phyloP scores from a whole-genome alignment of 2,888 invertebrate species.

The Timema cristinae region DNA sequence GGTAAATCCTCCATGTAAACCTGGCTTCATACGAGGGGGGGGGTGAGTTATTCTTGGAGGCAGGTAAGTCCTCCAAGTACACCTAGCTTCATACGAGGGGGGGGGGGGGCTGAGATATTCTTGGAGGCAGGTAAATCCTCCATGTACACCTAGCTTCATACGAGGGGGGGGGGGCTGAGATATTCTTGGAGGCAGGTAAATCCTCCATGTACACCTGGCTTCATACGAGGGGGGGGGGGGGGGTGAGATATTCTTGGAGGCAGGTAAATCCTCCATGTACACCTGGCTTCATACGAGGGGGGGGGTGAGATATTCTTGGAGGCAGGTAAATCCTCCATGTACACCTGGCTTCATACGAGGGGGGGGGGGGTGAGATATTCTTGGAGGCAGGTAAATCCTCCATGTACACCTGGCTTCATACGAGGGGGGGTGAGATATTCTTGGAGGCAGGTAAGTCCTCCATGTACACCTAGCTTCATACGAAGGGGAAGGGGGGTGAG shows the following conservation, averaged over 20 bases:
- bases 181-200: not conserved
- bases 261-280: not conserved
- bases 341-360: not conserved
- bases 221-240: not conserved
- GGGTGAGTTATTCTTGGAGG: not conserved
- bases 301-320: not conserved
- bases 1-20: constrained; percentile 20
- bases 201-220: not conserved
- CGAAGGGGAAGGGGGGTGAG: not conserved
- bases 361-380: too few species aligned
- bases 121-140: constrained; percentile 33
- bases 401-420: not conserved
- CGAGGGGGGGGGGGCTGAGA: not conserved
- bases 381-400: too few species aligned
- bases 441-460: too few species aligned
- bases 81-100: not conserved
- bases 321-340: not conserved
- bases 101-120: not conserved
- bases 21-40: not conserved
- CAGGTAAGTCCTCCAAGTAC: not conserved
- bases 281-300: not conserved
- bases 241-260: too few species aligned
- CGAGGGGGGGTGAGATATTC: not conserved
- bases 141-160: not conserved
- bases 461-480: not conserved